Evolutionary conservation across 1,140 invertebrate species (phyloP), one percentile per base, ranked within the genome.

Genomic region (Tribolium castaneum): DNA sequence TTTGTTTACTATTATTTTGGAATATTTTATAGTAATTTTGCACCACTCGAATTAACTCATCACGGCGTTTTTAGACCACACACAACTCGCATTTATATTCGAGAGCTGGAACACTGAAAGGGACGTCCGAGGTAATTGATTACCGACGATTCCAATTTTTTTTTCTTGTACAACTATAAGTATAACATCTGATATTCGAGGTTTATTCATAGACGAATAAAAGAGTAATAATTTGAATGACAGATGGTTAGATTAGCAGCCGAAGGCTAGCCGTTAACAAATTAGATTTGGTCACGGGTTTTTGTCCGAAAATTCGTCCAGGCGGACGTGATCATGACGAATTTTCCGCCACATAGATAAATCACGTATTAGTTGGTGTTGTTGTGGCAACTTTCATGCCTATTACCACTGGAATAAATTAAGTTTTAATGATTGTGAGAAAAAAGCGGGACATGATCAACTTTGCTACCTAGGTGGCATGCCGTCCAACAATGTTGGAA

Each of bases 11-110:
- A 52, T 73, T 51, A 73, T 73, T 73, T 73, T 73, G 25, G 50
- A 73, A 72, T 72, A 72, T 50, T 51, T 72, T 72, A 52, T 51
- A 73, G 50, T 73, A 73, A 73, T 51, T 73, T 73, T 73, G 71
- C 71, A 73, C 71, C 71, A 73, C 71, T 73, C 52, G 71, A 73
- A 73, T 73, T 73, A 73, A 73, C 71, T 54, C 71, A 73, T 73
- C 71, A 73, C 52, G 54, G 49, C 50, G 30, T 73, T 73, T n/a
- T 51, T 72, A 52, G 71, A 73, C 71, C 71, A 73, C 71, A 73
- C 71, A 54, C 71, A 34, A 16, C 49, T 19, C 9, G 49, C 71
- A 52, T 73, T 73, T 73, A 73, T 30, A 73, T 73, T 73, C 71
- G 25, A 30, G n/a, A 66, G 30, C 6, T 66, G 59, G n/a, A 35